These are phyloP conservation scores for Semaprochilodus insignis DNA, from an alignment of 2,797 vertebrate genomes.

Conservation along the genomic window DNA sequence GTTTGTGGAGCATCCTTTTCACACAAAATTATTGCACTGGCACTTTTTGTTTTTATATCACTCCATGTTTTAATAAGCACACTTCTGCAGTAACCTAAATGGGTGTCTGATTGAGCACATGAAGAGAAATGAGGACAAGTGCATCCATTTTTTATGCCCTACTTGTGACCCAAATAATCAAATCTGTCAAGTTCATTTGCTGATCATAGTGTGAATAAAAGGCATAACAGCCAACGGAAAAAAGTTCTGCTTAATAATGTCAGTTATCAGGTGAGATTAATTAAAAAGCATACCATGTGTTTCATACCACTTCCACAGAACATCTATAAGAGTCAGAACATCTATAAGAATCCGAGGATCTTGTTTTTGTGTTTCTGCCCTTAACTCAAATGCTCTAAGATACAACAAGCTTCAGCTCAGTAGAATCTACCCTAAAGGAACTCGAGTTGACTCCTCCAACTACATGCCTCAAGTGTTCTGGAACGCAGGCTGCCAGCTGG, in stretches of 20 bases:
- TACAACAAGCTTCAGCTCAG: conserved; percentile 92
- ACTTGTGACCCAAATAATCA: conserved; percentile 39
- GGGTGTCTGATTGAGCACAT: conserved; percentile 23
- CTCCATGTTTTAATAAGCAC: conserved; percentile 3
- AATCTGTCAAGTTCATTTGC: conserved; percentile 29
- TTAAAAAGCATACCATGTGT: not conserved
- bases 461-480: conserved; percentile 93
- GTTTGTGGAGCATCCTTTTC: conserved; percentile 98
- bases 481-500: conserved; percentile 91
- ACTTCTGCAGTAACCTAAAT: conserved; percentile 22
- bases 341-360: too few species aligned
- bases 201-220: conserved; percentile 7
- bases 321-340: too few species aligned
- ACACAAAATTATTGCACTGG: conserved; percentile 51
- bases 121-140: conserved; percentile 24
- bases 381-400: conserved; percentile 80
- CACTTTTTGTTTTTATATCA: not conserved
- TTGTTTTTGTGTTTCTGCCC: conserved; percentile 50
- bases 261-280: conserved; percentile 6
- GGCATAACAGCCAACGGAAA: not conserved
- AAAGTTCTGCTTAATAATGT: not conserved
- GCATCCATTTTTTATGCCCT: conserved; percentile 43
- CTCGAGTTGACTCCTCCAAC: conserved; percentile 89
- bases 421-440: conserved; percentile 90
- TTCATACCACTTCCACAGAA: not conserved